These are phyloP conservation scores for Hydrolagus colliei DNA, from an alignment of 2,797 vertebrate genomes.

Conservation along the genomic window DNA sequence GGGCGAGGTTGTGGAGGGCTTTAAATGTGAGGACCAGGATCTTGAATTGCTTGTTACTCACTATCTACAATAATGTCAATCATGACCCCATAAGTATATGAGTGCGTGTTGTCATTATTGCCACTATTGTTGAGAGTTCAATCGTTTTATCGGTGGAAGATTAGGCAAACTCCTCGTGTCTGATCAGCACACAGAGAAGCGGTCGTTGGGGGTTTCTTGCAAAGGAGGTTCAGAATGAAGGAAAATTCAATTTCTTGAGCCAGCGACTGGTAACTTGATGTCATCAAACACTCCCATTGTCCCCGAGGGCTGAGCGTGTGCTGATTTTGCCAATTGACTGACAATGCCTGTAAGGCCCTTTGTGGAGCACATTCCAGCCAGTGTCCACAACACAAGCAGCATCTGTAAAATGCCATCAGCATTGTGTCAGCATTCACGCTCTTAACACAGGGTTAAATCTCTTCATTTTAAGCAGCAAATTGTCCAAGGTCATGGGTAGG, in stretches of 20 bases:
- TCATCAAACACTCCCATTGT: no score
- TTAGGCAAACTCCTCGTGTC: not conserved
- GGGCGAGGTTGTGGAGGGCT: no score
- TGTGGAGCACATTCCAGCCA: no score
- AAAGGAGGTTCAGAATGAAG: not conserved
- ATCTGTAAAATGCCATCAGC: no score
- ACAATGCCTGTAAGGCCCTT: not conserved
- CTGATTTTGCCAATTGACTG: not conserved
- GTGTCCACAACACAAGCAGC: no score
- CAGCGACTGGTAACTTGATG: not conserved
- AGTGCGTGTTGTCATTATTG: no score
- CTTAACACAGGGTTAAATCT: no score
- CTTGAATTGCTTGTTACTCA: not conserved
- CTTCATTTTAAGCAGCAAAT: no score
- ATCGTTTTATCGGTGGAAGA: not conserved
- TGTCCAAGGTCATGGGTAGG: no score
- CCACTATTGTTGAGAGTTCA: not conserved
- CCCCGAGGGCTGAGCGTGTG: not conserved
- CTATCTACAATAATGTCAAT: not conserved
- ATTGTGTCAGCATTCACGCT: no score
- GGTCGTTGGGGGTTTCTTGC: not conserved
- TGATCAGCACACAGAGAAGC: not conserved
- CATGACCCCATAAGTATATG: no score
- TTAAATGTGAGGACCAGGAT: no score
- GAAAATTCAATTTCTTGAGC: not conserved